Conservation (phyloP, 2,888 invertebrate genomes). For the Machimus rusticus region DNA sequence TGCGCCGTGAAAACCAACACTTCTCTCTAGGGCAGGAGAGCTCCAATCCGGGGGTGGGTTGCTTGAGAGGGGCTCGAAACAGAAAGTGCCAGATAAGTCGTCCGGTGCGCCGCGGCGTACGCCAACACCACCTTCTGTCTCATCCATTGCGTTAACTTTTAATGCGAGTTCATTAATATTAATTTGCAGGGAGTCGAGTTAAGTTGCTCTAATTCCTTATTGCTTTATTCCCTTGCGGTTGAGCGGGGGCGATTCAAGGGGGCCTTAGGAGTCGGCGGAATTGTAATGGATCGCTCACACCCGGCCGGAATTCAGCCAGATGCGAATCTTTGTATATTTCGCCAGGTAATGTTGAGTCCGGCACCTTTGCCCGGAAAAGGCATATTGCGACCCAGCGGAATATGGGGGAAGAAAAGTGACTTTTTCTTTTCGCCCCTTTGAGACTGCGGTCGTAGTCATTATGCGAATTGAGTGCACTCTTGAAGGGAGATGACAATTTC, state of each 20-base stretch:
- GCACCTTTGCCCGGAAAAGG: not conserved
- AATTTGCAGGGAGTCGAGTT: not conserved
- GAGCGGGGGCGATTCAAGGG: not conserved
- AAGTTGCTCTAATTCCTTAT: slow-evolving; percentile 15
- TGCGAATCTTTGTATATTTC: slow-evolving; percentile 3
- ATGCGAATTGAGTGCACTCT: not conserved
- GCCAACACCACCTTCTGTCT: not conserved
- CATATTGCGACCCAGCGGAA: not conserved
- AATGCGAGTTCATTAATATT: slow-evolving; percentile 21
- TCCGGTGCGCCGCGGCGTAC: not conserved
- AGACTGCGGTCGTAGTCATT: not conserved
- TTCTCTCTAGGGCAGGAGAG: not conserved
- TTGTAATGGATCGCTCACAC: not conserved
- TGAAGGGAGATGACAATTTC: not conserved
- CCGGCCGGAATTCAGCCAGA: not conserved
- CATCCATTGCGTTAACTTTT: slow-evolving; percentile 30
- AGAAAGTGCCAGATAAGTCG: not conserved
- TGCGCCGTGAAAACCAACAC: not conserved
- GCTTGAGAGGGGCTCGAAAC: not conserved
- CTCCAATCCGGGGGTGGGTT: not conserved
- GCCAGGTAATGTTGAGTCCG: not conserved
- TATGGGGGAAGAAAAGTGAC: not conserved
- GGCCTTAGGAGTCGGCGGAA: not conserved
- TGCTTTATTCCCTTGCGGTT: not conserved
- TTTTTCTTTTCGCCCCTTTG: not conserved